Evolutionary conservation across 2,113 vertebrate species (phyloP).

Genomic region (Carlito syrichta): DNA sequence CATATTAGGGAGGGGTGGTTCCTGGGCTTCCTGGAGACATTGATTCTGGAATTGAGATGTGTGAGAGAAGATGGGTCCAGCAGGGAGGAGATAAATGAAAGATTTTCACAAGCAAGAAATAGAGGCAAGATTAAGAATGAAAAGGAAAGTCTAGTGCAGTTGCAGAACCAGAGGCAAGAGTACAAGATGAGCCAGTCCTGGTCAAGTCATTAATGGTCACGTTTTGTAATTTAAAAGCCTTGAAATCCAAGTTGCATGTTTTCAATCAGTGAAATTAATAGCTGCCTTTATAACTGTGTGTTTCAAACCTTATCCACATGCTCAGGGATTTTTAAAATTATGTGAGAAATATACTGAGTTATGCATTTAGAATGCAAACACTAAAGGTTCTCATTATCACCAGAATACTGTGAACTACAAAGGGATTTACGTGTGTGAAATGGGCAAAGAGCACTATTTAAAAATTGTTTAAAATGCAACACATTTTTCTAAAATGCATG

Average conservation of each 20-base stretch:
- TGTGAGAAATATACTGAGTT: neutral
- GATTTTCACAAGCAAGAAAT: neutral
- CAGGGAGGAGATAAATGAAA: rapidly evolving
- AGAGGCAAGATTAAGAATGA: neutral
- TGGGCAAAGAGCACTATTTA: neutral
- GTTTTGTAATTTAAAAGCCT: too few species aligned
- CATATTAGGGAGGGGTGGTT: neutral
- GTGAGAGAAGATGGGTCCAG: rapidly evolving
- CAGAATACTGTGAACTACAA: neutral
- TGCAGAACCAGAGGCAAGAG: neutral
- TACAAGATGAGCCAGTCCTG: neutral
- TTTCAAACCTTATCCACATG: neutral
- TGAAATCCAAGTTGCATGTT: neutral
- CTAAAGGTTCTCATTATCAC: neutral
- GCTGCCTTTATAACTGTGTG: neutral
- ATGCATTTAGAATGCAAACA: neutral
- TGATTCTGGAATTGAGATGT: too few species aligned
- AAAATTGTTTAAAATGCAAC: neutral
- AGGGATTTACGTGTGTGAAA: neutral
- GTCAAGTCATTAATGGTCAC: neutral
- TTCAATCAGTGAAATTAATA: neutral
- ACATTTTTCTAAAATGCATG: neutral
- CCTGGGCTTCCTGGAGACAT: neutral
- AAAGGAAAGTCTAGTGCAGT: too few species aligned
- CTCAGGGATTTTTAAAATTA: neutral